Evolutionary conservation across 2,888 invertebrate genomes (phyloP).

Genomic region (Microctonus hyperodae): DNA sequence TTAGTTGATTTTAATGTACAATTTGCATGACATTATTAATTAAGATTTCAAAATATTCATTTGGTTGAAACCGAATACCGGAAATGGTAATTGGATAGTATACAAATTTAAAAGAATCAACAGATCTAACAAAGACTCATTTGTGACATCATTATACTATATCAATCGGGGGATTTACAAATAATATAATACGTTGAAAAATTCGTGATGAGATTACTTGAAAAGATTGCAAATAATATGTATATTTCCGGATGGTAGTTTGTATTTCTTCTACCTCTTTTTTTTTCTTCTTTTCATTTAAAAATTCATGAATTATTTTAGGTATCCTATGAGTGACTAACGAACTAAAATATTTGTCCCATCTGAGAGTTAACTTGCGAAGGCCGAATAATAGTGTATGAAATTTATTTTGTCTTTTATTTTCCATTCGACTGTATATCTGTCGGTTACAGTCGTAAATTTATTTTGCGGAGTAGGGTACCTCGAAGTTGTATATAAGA

Average conservation of each 20-base stretch:
- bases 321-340: constrained; percentile 3
- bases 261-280: too few species aligned
- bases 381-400: constrained; percentile 7
- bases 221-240: not conserved
- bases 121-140: not conserved
- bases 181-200: not conserved
- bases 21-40: not conserved
- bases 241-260: constrained; percentile 2
- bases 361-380: not conserved
- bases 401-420: not conserved
- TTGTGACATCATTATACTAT: not conserved
- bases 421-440: not conserved
- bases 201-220: constrained; percentile 13
- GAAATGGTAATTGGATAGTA: not conserved
- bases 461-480: constrained; percentile 14
- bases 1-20: too few species aligned
- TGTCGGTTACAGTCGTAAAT: not conserved
- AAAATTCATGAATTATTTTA: constrained; percentile 10
- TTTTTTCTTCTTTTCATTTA: not conserved
- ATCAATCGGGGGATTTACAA: not conserved
- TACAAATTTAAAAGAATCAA: not conserved
- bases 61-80: not conserved
- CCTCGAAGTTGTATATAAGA: constrained; percentile 6
- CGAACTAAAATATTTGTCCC: not conserved
- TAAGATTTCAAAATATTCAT: not conserved